A percentile compares a stretch with the other conserved stretches of the same genome.
Conservation (phyloP, 2,888 invertebrate species). For the Drosophila fungiperda region DNA sequence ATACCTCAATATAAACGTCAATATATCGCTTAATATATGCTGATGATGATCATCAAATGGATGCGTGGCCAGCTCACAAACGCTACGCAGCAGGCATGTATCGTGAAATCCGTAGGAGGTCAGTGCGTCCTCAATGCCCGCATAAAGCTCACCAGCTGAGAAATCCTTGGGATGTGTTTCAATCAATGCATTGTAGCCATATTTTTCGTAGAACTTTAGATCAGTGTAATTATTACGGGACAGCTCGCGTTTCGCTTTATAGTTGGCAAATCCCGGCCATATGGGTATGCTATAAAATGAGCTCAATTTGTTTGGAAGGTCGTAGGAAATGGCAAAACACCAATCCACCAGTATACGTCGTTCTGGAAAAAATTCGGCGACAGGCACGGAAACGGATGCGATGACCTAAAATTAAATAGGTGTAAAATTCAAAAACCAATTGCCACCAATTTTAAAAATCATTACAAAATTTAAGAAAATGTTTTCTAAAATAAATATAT, state of each 20-base stretch:
- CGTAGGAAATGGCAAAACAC: constrained; percentile 84
- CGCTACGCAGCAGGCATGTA: constrained; percentile 88
- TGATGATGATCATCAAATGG: constrained; percentile 87
- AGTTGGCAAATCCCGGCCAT: constrained; percentile 81
- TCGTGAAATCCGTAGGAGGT: constrained; percentile 86
- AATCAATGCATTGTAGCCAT: constrained; percentile 42
- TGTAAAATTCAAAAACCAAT: not conserved
- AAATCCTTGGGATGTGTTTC: constrained; percentile 82
- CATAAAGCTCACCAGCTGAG: constrained; percentile 84
- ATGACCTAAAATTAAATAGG: constrained; percentile 68
- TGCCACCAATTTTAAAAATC: not conserved
- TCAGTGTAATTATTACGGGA: constrained; percentile 20
- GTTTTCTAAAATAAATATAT: not conserved
- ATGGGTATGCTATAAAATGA: constrained; percentile 83
- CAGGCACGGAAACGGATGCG: constrained; percentile 82
- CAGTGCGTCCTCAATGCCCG: constrained; percentile 79
- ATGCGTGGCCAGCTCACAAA: constrained; percentile 89
- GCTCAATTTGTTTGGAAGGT: constrained; percentile 73
- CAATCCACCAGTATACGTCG: constrained; percentile 83
- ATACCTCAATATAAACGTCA: constrained; percentile 90
- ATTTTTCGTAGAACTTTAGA: constrained; percentile 54
- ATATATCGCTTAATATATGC: constrained; percentile 88
- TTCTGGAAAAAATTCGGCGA: constrained; percentile 78
- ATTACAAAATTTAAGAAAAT: not conserved
- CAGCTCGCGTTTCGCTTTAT: constrained; percentile 49